Evolutionary conservation across 2,797 vertebrate species (phyloP), one percentile per base, ranked within the genome.

Genomic region (Pelodytes ibericus): DNA sequence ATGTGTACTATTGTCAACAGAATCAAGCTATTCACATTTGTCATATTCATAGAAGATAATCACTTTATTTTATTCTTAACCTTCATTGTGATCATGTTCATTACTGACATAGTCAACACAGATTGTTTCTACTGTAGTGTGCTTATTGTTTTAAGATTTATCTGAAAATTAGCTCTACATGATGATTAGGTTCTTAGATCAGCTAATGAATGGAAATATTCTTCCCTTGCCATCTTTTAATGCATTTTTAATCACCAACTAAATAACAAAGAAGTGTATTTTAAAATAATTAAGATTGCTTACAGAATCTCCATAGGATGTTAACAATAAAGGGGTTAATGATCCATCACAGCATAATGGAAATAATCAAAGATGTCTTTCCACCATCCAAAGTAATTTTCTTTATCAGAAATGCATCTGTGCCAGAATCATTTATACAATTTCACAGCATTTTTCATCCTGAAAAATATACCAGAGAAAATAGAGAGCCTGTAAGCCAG

Each of bases 241-340:
- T 93, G 91, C 87, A 89, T 86, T 91, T 90, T 92, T 93, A 93
- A 93, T 92, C 89, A 88, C 86, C 86, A 90, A 81, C 88, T 92
- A 92, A 92, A 90, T 89, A 91, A 91, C 85, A 90, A 92, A 91
- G 89, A 91, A 91, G 84, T 86, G 85, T 86, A 84, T 93, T 92
- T 91, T 91, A 90, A 93, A 92, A 93, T 91, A 92, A 92, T 92
- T 93, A 93, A 91, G 90, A 90, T 88, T 90, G 86, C 88, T 88
- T 88, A 88, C 90, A 84, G 84, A 86, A 89, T 91, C 90, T 91
- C 91, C 79, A 85, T 91, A 89, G 91, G 90, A 91, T 89, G 81
- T 88, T 91, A 90, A 91, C 88, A 90, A 92, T 92, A 92, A 93
- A 92, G 88, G 87, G 88, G 91, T 90, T 92, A 93, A 92, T 84